Conservation (phyloP, 1,140 invertebrate genomes). For the Coboldia fuscipes region DNA sequence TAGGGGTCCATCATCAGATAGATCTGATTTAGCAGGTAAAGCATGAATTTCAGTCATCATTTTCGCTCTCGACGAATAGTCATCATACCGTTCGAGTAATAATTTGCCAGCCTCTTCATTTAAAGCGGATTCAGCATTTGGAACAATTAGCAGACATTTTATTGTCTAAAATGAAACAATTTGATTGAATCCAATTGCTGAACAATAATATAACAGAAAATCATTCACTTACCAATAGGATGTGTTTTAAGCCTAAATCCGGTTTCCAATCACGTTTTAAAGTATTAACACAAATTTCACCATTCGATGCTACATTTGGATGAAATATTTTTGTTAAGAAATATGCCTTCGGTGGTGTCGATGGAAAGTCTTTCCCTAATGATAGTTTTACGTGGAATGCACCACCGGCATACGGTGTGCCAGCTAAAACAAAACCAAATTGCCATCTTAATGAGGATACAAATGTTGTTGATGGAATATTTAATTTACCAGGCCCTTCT, state of each 20-base stretch:
- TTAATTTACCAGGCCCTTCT: constrained; percentile 53
- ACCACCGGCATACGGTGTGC: constrained; percentile 68
- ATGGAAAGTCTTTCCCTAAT: constrained; percentile 83
- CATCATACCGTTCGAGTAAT: constrained; percentile 74
- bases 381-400: constrained; percentile 76
- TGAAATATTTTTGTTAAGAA: constrained; percentile 96
- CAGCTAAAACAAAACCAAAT: constrained; percentile 29
- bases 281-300: constrained; percentile 95
- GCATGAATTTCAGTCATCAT: constrained; percentile 94
- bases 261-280: constrained; percentile 94
- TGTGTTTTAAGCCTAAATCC: constrained; percentile 88
- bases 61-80: constrained; percentile 71
- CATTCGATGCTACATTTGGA: constrained; percentile 84
- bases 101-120: constrained; percentile 89
- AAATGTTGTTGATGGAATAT: not conserved
- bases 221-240: constrained; percentile 51
- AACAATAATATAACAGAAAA: constrained; percentile 2
- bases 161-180: constrained; percentile 43
- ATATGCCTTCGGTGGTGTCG: constrained; percentile 81
- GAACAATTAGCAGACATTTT: constrained; percentile 81
- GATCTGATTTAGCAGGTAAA: constrained; percentile 20
- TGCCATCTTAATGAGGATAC: not conserved
- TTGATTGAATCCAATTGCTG: not conserved
- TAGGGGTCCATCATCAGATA: constrained; percentile 38
- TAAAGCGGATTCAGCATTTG: constrained; percentile 83